A percentile compares a stretch with the other conserved stretches of the same genome.
Evolutionary conservation across 2,113 vertebrate genomes (phyloP).

Genomic region (Otocyon megalotis): DNA sequence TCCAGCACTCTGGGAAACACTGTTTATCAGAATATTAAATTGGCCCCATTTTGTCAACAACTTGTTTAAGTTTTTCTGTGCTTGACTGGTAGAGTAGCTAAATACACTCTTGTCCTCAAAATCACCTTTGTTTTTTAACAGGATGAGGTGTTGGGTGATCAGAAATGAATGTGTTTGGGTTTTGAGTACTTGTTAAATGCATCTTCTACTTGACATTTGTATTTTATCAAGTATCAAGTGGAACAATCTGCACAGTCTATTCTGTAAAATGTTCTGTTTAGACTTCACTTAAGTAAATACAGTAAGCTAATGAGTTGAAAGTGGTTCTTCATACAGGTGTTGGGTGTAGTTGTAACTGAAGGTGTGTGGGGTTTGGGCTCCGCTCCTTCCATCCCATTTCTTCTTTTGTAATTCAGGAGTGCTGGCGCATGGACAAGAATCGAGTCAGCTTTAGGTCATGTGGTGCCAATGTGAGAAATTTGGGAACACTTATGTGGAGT

Average conservation of each 20-base stretch:
- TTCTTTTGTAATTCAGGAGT: no score
- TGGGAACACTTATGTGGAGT: neutral
- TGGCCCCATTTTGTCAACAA: neutral
- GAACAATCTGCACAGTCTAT: neutral
- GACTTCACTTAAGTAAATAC: neutral
- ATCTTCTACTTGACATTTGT: neutral
- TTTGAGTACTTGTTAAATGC: neutral
- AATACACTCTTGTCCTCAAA: neutral
- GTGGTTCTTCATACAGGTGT: rapidly evolving
- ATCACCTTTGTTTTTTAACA: neutral
- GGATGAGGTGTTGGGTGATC: neutral
- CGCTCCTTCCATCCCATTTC: rapidly evolving
- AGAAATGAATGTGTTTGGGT: neutral
- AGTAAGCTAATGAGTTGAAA: neutral
- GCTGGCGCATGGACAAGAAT: rapidly evolving
- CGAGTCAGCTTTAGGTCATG: neutral
- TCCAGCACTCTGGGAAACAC: neutral
- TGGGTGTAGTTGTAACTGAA: neutral
- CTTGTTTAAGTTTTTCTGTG: neutral
- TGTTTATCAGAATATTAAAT: neutral
- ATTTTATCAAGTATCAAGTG: neutral
- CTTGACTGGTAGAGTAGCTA: neutral
- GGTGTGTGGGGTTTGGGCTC: neutral
- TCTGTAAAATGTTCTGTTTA: neutral
- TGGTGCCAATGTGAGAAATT: neutral